Evolutionary conservation across 64 coral and sea anemone genomes (phyloP).

Genomic region (Stichodactyla mertensii): DNA sequence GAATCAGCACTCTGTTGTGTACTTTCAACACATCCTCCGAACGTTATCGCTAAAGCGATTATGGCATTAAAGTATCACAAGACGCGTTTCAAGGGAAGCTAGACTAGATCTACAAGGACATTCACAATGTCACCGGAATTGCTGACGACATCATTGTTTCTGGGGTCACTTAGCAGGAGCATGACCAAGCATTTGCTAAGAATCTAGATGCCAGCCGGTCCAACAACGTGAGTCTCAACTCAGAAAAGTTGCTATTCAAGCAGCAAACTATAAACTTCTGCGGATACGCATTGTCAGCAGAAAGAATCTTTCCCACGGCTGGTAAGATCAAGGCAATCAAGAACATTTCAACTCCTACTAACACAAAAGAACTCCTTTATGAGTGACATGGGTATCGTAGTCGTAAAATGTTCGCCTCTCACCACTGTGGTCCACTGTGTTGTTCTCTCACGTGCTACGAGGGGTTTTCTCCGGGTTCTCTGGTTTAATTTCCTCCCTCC

Average conservation of each 20-base stretch:
- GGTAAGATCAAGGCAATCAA: constrained; percentile 39
- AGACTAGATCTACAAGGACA: constrained; percentile 28
- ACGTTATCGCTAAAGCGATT: constrained; percentile 24
- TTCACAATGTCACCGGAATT: constrained; percentile 41
- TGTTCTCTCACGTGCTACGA: too few species aligned
- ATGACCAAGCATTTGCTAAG: constrained; percentile 25
- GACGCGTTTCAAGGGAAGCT: constrained; percentile 38
- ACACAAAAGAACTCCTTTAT: constrained; percentile 24
- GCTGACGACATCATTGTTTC: constrained; percentile 34
- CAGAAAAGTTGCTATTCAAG: constrained; percentile 22
- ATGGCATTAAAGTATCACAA: constrained; percentile 17
- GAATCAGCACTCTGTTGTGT: constrained; percentile 28
- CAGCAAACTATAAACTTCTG: too few species aligned
- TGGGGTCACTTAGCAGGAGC: constrained; percentile 34
- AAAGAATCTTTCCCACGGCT: constrained; percentile 15
- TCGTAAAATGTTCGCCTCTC: too few species aligned
- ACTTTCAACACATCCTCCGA: constrained; percentile 54
- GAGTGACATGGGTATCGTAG: too few species aligned
- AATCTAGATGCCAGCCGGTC: neutral
- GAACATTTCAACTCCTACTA: constrained; percentile 21
- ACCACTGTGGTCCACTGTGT: too few species aligned
- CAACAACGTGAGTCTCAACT: constrained; percentile 30
- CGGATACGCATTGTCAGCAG: too few species aligned
- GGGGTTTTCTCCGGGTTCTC: too few species aligned
- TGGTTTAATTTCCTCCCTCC: too few species aligned